A percentile compares a stretch with the other conserved stretches of the same genome.
Evolutionary conservation across 2,113 vertebrate species (phyloP).

Genomic region (Copsychus sechellarum): DNA sequence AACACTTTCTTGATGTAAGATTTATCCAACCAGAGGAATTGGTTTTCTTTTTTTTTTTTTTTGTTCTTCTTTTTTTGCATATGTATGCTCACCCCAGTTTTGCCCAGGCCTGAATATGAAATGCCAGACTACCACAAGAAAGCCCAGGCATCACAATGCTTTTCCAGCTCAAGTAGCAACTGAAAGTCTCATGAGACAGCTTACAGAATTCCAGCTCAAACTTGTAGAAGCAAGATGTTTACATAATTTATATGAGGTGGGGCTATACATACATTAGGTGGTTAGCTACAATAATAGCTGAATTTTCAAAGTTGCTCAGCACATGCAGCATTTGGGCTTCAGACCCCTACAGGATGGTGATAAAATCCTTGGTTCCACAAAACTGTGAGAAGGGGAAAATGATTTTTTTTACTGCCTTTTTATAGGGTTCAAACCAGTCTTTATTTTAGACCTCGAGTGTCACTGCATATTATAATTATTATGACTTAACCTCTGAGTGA

Average conservation of each 20-base stretch:
- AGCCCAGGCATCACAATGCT: background rate
- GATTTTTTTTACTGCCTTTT: background rate
- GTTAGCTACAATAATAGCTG: background rate
- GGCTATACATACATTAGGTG: background rate
- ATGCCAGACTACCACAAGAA: constrained; percentile 44
- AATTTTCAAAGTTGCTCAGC: background rate
- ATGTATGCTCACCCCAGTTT: background rate
- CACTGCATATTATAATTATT: background rate
- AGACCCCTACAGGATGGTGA: background rate
- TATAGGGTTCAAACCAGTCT: background rate
- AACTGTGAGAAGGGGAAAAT: background rate
- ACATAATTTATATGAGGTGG: background rate
- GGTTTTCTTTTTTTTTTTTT: background rate
- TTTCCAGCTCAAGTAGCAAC: background rate
- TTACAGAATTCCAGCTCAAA: constrained; percentile 17
- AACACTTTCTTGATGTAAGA: constrained; percentile 18
- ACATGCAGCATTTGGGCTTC: background rate
- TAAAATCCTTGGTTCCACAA: background rate
- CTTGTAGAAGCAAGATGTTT: background rate
- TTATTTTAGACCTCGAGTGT: background rate
- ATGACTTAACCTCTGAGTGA: background rate
- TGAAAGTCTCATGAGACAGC: background rate
- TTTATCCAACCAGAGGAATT: background rate
- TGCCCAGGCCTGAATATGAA: constrained; percentile 17
- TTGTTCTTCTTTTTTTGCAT: background rate